Evolutionary conservation across 2,888 invertebrate species (phyloP).

Genomic region (Cephus pulcher): DNA sequence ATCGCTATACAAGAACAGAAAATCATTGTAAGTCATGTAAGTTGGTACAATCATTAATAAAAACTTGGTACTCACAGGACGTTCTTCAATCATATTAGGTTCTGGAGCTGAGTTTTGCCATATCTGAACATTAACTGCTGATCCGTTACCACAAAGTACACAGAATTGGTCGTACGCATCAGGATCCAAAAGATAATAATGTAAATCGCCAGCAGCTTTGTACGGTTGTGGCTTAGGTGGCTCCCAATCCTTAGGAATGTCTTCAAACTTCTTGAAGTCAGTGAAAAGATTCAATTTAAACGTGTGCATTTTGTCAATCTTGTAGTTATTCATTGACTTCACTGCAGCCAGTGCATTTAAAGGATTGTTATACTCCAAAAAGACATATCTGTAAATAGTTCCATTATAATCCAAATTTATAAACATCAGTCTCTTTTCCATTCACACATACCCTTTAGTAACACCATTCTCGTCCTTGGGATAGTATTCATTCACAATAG

Average conservation of each 20-base stretch:
- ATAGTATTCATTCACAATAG: conserved; percentile 89
- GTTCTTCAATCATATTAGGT: conserved; percentile 83
- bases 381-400: conserved; percentile 76
- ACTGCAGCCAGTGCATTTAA: conserved; percentile 90
- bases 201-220: conserved; percentile 91
- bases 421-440: neutral
- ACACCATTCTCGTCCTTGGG: conserved; percentile 85
- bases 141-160: conserved; percentile 86
- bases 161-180: conserved; percentile 97
- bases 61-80: conserved; percentile 72
- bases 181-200: conserved; percentile 91
- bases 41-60: conserved; percentile 15
- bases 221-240: conserved; percentile 90
- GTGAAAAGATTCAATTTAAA: conserved; percentile 94
- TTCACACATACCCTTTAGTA: conserved; percentile 79
- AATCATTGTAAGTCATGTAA: neutral
- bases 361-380: conserved; percentile 90
- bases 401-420: neutral
- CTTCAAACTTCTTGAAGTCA: conserved; percentile 94
- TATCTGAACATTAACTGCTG: conserved; percentile 81
- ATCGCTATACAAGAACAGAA: conserved; percentile 73
- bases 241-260: conserved; percentile 93
- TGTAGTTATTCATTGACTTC: conserved; percentile 89
- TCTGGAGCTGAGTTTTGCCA: conserved; percentile 93
- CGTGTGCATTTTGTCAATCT: conserved; percentile 95